Base-by-base conservation (phyloP, 53 echinoderm and acorn worm genomes). In the Apostichopus leukothele region DNA sequence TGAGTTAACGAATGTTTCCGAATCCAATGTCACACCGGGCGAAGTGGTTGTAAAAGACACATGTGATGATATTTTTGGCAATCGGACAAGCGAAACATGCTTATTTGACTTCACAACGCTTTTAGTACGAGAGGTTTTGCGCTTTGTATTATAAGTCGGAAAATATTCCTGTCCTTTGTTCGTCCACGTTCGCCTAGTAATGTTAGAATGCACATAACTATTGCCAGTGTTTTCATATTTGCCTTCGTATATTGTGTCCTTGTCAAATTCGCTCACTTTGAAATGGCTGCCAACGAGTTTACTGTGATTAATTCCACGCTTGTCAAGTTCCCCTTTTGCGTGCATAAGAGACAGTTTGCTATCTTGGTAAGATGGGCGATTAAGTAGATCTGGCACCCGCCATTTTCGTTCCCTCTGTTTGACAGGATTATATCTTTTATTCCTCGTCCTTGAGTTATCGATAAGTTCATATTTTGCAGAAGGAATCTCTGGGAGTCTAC, bases 201-300 rank as follows among this genome's bases (percentile, higher is more conserved):
- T 39, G 39, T 39, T 39, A 39, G 39, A 39, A 39, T 39, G 39
- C 3, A 39, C 39, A 39, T 39, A 0, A 3, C 3, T 39, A 39
- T 39, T 39, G 39, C 39, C 39, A 19, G 53, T 4, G 79, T 10
- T 52, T 53, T 79, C 16, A 19, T 79, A 79, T 7, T 39, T 14
- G 53, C 53, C 18, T 53, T 51, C 79, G 18, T 79, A 79, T 50
- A 79, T 79, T 50, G 79, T 79, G 53, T 79, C 53, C 18, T 79
- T 79, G 53, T 79, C 79, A 53, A 79, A 79, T 16, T 52, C 54
- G 19, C 51, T 79, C 79, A 79, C 11, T 51, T 51, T 79, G 18
- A 52, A 79, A 79, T 51, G 51, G 53, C 79, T 79, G 11, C 79
- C 79, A 50, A 79, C 79, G 9, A 79, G 20, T 14, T 53, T 79